Percentiles rank a stretch among this genome's conserved stretches.
phyloP scores from a whole-genome alignment of 2,888 invertebrate genomes.

The Malacosoma neustria region DNA sequence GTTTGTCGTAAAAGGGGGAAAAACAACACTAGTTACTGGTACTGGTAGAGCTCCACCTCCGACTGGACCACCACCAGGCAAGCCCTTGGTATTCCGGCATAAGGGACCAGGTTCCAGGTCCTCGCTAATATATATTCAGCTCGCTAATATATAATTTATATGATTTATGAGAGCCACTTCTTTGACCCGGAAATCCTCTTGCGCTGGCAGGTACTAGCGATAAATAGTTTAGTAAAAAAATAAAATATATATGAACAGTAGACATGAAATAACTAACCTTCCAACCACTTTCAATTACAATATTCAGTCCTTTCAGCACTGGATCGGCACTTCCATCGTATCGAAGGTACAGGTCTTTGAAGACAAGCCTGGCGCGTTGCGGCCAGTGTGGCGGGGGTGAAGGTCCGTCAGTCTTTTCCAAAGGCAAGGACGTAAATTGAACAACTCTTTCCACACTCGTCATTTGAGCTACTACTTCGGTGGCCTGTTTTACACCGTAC shows the following conservation, averaged over 20 bases:
- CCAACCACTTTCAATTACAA: slow-evolving; percentile 77
- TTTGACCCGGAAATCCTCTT: background rate
- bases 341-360: slow-evolving; percentile 76
- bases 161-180: too few relatives aligned
- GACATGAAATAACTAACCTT: slow-evolving; percentile 66
- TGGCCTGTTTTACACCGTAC: slow-evolving; percentile 85
- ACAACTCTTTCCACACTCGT: slow-evolving; percentile 87
- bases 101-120: too few relatives aligned
- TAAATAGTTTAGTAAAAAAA: too few relatives aligned
- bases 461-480: slow-evolving; percentile 86
- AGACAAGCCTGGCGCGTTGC: slow-evolving; percentile 71
- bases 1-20: too few relatives aligned
- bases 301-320: slow-evolving; percentile 80
- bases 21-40: too few relatives aligned
- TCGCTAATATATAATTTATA: too few relatives aligned
- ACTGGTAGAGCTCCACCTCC: too few relatives aligned
- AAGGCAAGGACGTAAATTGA: slow-evolving; percentile 83
- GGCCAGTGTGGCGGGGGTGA: slow-evolving; percentile 78
- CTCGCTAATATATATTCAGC: too few relatives aligned
- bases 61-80: too few relatives aligned
- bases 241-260: too few relatives aligned
- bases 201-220: background rate
- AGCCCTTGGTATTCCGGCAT: too few relatives aligned
- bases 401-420: slow-evolving; percentile 79
- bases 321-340: slow-evolving; percentile 78